Base-by-base conservation (phyloP, 1,140 invertebrate species). In the Limonius californicus region DNA sequence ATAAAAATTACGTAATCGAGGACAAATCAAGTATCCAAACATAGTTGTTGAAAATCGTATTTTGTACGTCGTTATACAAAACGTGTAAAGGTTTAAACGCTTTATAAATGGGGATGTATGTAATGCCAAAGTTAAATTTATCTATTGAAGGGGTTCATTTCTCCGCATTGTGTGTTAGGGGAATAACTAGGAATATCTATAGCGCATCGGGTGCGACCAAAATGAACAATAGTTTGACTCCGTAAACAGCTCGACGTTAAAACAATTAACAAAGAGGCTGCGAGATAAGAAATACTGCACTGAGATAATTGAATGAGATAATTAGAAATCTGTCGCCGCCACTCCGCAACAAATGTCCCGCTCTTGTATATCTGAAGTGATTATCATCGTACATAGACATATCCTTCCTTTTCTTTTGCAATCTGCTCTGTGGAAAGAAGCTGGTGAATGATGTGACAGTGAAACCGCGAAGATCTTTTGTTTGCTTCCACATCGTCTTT, bases 261-360 rank as follows among this genome's bases (percentile, higher is more conserved):
- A 50, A 50, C 45, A 50, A 50, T 50, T 50, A 50, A 50, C 45
- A 50, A 50, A 50, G 45, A 50, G 45, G 20, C 45, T 18, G 16
- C 45, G 45, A 3, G 45, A 50, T 50, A 50, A 50, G 45, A 50
- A 50, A 50, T 50, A 11, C 45, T 18, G 45, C 16, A 8, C 45
- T 19, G 56, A 58, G 56, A 58, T 58, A 58, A 58, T 45, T 58
- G 32, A 58, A 58, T 45, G 42, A 43, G 56, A 58, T 43, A 58
- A 58, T 58, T 58, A 58, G 39, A 43, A 43, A 58, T 43, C 56
- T 58, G 56, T 58, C 56, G 35, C 16, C 42, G 18, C 16, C 54
- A 55, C 21, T 9, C 54, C 54, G 54, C 54, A 23, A 55, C 54
- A 55, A 55, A 55, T 55, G 27, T 55, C 45, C 45, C 45, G 45